Conservation (phyloP, 1,140 invertebrate species). For the Druon quercuslanigerum region DNA sequence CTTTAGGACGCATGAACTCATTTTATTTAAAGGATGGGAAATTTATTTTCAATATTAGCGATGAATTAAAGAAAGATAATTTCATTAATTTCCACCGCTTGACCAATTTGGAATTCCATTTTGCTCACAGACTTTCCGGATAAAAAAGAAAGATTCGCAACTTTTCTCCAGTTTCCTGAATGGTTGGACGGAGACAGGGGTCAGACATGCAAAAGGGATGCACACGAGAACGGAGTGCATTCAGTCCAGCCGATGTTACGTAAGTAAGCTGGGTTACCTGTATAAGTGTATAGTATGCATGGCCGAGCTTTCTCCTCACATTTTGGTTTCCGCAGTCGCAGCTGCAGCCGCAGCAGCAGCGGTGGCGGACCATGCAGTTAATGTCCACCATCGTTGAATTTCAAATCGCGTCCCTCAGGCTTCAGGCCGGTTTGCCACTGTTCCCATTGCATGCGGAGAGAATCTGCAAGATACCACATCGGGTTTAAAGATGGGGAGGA, state of each 20-base stretch:
- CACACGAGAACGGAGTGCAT: slow-evolving; percentile 1
- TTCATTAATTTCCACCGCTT: not conserved
- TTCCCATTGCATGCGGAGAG: slow-evolving; percentile 27
- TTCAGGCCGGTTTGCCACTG: slow-evolving; percentile 43
- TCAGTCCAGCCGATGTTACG: slow-evolving; percentile 7
- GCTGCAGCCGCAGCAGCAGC: slow-evolving; percentile 48
- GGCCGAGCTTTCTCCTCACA: slow-evolving; percentile 37
- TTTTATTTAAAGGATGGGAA: too few relatives aligned
- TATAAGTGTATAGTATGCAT: not conserved
- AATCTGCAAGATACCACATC: slow-evolving; percentile 44
- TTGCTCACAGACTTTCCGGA: not conserved
- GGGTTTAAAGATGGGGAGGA: not conserved
- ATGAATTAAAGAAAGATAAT: not conserved
- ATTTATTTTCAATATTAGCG: too few relatives aligned
- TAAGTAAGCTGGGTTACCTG: not conserved
- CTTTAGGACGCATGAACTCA: too few relatives aligned
- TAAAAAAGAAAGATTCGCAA: slow-evolving; percentile 26
- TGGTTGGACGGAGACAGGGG: slow-evolving; percentile 1
- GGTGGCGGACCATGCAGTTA: slow-evolving; percentile 47
- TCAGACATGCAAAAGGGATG: slow-evolving; percentile 18
- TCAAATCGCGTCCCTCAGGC: slow-evolving; percentile 57
- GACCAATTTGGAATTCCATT: slow-evolving; percentile 12
- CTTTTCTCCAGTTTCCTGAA: slow-evolving; percentile 10
- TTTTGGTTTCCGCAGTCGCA: slow-evolving; percentile 50
- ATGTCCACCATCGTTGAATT: slow-evolving; percentile 65